Evolutionary conservation across 2,888 invertebrate genomes (phyloP).

Genomic region (Caenorhabditis angaria): DNA sequence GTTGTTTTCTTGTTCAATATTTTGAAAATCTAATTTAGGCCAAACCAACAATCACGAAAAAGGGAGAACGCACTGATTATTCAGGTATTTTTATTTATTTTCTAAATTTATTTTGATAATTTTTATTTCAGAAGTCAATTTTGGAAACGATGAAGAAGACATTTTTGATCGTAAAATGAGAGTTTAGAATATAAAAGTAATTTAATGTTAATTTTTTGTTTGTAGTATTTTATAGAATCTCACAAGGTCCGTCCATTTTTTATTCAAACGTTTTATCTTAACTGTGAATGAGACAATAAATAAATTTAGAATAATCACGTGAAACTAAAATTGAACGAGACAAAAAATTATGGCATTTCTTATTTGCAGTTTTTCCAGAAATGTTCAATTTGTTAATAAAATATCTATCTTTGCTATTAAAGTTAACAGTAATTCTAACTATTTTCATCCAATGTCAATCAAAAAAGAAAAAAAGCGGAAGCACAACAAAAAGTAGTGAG

Average conservation of each 20-base stretch:
- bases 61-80: slow-evolving; percentile 12
- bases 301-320: background rate
- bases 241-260: background rate
- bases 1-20: background rate
- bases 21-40: background rate
- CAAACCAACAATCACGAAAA: slow-evolving; percentile 1
- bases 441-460: background rate
- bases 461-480: background rate
- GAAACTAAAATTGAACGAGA: background rate
- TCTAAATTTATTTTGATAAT: background rate
- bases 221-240: background rate
- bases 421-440: background rate
- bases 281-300: background rate
- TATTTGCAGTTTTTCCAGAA: background rate
- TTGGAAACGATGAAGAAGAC: slow-evolving; percentile 19
- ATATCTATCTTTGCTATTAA: background rate
- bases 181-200: background rate
- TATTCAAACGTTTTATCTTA: background rate
- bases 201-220: background rate
- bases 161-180: background rate
- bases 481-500: background rate
- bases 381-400: background rate
- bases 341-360: background rate
- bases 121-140: slow-evolving; percentile 23
- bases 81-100: slow-evolving; percentile 15